Base-by-base conservation (phyloP, 2,113 vertebrate species). In the Copsychus sechellarum region DNA sequence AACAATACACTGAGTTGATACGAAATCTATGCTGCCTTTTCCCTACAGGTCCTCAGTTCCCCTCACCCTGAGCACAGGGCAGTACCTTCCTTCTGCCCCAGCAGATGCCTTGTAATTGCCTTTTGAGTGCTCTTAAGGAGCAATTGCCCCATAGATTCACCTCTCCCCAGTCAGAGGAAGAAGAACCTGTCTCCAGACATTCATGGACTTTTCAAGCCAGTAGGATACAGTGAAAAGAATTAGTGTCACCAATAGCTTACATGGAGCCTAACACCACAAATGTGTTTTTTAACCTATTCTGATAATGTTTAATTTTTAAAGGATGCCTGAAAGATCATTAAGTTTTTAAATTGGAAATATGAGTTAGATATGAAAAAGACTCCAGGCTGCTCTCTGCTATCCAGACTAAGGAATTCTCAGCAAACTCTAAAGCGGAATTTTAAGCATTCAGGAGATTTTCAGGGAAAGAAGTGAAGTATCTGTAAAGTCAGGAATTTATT, bases 101-200 rank as follows among this genome's bases (percentile, higher is more conserved):
- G 28, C 28, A 76, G 25, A 43, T 3, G 38, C 42, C 12, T 36
- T 43, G 6, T 12, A 24, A 23, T 51, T 67, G 21, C 10, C 23
- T 28, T 81, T 61, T 26, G 12, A 9, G 28, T 58, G 33, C 14
- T 74, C 56, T 81, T 43, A 28, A 74, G 48, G 47, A 73, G 50
- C n/a, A 66, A 45, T 0, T 22, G 12, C 23, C 34, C 36, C 2
- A 5, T 1, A 79, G 36, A 62, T 31, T 48, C 14, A 10, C 10
- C 21, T 50, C 38, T 71, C 20, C 20, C 14, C 57, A 58, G 28
- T 11, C 21, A 84, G 31, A 85, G n/a, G 24, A 48, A 11, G 34
- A 80, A 64, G 14, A 83, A 64, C 18, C 4, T 21, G 12, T 57
- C 38, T 61, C 53, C 34, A 64, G 20, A 79, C 21, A 22, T 23